Conservation (phyloP, 2,888 invertebrate genomes). For the Pterostichus madidus region DNA sequence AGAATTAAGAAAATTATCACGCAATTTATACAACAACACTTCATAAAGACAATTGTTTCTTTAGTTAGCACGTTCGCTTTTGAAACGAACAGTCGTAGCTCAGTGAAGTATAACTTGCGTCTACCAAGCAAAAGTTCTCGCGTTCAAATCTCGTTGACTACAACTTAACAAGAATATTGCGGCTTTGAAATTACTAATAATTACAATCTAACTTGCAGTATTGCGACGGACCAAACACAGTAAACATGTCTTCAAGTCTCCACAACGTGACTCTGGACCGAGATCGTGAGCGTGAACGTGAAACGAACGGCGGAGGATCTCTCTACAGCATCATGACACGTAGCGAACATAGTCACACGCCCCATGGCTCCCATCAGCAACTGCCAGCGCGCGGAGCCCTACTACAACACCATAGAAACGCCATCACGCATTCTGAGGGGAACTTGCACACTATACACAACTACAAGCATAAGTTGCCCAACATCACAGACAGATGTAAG, state of each 20-base stretch:
- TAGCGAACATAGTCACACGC: constrained; percentile 71
- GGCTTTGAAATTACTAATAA: not conserved
- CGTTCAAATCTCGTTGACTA: too few species aligned
- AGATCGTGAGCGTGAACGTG: constrained; percentile 74
- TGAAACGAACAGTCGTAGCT: not conserved
- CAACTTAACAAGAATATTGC: too few species aligned
- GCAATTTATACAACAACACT: not conserved
- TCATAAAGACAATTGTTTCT: not conserved
- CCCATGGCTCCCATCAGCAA: constrained; percentile 60
- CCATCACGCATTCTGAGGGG: constrained; percentile 76
- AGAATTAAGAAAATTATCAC: not conserved
- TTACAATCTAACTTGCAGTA: constrained; percentile 73
- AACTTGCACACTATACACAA: constrained; percentile 76
- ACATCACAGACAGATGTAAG: constrained; percentile 58
- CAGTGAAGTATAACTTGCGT: too few species aligned
- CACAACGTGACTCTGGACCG: constrained; percentile 75
- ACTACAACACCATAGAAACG: constrained; percentile 70
- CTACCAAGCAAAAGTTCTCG: too few species aligned
- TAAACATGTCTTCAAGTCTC: constrained; percentile 75
- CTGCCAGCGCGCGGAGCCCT: constrained; percentile 68
- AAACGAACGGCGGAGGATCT: constrained; percentile 71
- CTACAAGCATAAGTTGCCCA: constrained; percentile 68
- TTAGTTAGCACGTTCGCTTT: not conserved
- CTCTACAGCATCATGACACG: constrained; percentile 72
- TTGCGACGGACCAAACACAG: constrained; percentile 77